These are phyloP conservation scores for Cynopterus sphinx DNA, from an alignment of 2,797 vertebrate genomes.

Conservation along the genomic window DNA sequence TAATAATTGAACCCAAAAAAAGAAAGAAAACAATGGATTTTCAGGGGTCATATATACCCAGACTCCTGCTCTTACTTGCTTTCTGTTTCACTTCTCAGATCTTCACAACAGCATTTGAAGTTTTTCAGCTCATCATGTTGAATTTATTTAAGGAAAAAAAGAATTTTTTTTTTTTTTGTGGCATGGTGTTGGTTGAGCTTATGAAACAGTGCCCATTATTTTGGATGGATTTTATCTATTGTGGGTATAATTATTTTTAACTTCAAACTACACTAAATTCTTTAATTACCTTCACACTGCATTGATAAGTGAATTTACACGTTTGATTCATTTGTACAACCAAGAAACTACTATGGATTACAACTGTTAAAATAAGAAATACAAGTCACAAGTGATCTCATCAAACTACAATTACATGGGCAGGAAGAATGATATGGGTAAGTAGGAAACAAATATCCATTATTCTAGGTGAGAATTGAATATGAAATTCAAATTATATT, in stretches of 20 bases:
- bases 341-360: constrained; percentile 16
- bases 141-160: not conserved
- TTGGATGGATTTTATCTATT: not conserved
- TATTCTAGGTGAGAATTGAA: constrained; percentile 49
- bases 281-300: not conserved
- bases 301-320: not conserved
- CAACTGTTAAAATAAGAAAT: constrained; percentile 59
- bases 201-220: not conserved
- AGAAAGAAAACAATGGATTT: not conserved
- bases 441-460: not conserved
- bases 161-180: not conserved
- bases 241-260: constrained; percentile 10
- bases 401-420: not conserved
- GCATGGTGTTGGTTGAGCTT: not conserved
- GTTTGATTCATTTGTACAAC: not conserved
- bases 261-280: not conserved
- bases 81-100: constrained; percentile 44
- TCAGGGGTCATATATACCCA: too few species aligned
- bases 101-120: not conserved
- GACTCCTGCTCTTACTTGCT: not conserved
- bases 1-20: not conserved
- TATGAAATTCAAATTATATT: constrained; percentile 55
- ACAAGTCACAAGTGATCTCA: not conserved
- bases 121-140: not conserved
- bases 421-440: not conserved